Evolutionary conservation across 1,140 invertebrate genomes (phyloP), one percentile per base, ranked within the genome.

Genomic region (Camponotus vicinus): DNA sequence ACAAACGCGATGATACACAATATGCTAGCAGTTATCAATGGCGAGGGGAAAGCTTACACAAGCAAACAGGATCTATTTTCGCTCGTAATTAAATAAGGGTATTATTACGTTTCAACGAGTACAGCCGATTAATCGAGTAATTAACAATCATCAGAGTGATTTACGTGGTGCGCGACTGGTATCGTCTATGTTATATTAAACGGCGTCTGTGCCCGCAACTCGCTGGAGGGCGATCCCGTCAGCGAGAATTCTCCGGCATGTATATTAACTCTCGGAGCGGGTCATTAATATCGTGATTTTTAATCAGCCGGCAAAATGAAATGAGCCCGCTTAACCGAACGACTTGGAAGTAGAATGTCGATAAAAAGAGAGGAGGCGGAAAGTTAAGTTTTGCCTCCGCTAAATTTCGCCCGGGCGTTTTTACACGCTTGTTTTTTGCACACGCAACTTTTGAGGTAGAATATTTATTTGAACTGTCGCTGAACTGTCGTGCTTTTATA

Each of bases 281-380:
- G 64, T 79, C 75, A 85, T 85, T 85, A 85, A 85, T 85, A 85
- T 85, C 83, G 83, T 63, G 84, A 79, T 85, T 85, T 85, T 85
- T 61, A 85, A 85, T 85, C 84, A 80, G 76, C 76, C 63, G 52
- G 64, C 18, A 66, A 67, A 73, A 49, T 55, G 79, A 59, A 61
- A 67, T 61, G 69, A 75, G 40, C 40, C 40, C 79, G 79, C 40
- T 82, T 82, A 82, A 82, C 66, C 18, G 79, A 73, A 37, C 69
- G 79, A 57, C 52, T 82, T 27, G 69, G 69, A 61, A 45, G 69
- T 27, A 37, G 37, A 73, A 63, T 59, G 78, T n/a, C 78, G 69
- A 63, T 75, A 63, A 83, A 83, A 75, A 75, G 79, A 32, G 67
- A 61, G 40, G 7, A 42, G 3, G 55, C 55, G 69, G 52, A 70